Evolutionary conservation across 2,888 invertebrate genomes (phyloP), one percentile per base, ranked within the genome.

Genomic region (Nemotelus nigrinus): DNA sequence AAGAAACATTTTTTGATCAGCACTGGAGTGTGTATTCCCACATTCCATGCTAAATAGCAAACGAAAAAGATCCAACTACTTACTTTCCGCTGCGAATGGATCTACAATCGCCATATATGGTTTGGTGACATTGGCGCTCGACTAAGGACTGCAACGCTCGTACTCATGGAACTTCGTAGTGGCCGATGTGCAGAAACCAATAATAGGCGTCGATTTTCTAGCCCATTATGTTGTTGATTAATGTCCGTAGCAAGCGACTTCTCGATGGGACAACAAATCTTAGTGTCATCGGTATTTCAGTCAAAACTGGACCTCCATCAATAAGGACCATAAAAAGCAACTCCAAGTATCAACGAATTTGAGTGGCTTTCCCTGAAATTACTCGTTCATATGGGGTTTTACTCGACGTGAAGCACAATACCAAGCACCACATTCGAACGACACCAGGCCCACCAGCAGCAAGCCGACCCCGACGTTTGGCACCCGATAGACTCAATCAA

Each of bases 141-240:
- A 83, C 48, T 64, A 84, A 6, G 82, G 83, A 5, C 77, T 84
- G 1, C 80, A 82, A n/a, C 80, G 82, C 6, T 79, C 78, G 2
- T 82, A 82, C 53, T 68, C 75, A 0, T 84, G 83, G 83, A 76
- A 77, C 10, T 85, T 84, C 77, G 78, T 83, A 0, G 77, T 84
- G 3, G 84, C 83, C 0, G 82, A 84, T 53, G 81, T 83, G 0
- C 64, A 81, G 2, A 80, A 78, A 39, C 82, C 84, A 1, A 83
- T 84, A 25, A 83, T 84, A 45, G 82, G 83, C 2, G 83, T 80
- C 2, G 82, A 83, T 79, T 83, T 84, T 63, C 75, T 84, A 25
- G 10, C 3, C 25, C 5, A 57, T 57, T 10, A 57, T 25, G 57
- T 57, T 5, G 57, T 3, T 57, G 4, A 10, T 57, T 10, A 1